Base-by-base conservation (phyloP, 1,140 invertebrate genomes). In the Lasioglossum baleicum region DNA sequence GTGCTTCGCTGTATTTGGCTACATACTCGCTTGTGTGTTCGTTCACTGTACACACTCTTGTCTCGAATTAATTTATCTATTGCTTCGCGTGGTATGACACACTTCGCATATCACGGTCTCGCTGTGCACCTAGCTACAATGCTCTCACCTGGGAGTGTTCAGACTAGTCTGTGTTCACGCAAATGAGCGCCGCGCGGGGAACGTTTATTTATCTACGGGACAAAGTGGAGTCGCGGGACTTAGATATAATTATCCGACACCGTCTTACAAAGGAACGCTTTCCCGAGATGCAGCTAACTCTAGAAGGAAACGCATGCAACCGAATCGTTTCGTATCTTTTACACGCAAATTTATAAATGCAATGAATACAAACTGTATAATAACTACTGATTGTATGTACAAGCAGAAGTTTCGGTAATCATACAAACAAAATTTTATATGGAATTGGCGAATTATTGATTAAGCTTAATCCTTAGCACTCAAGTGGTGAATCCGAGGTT, bases 231-330 rank as follows among this genome's bases (percentile, higher is more conserved):
- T 72, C 78, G 60, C 64, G 60, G 58, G 61, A 83, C 67, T 60
- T n/a, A 53, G 73, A 84, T 81, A 76, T 76, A 84, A 85, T 85
- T 85, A 85, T 68, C 69, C 65, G 1, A 64, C 70, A 35, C 67
- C 63, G 64, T 51, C 44, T 68, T 71, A 81, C 83, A 84, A 84
- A 84, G 83, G 72, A 22, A 64, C 26, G n/a, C 31, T 44, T 51
- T 44, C 40, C 44, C 48, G 42, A 15, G 7, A 15, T 42, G n/a
- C 56, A 63, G 72, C 68, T 83, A 71, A 60, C 69, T 40, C 51
- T 67, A 26, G 51, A 5, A 15, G 15, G 51, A 17, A 20, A 53
- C 13, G 17, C 5, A 5, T 53, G 1, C 13, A 15, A 53, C 51
- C 2, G 51, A 17, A 5, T 53, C 7, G 44, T 8, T 48, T 48